phyloP scores from a whole-genome alignment of 2,797 vertebrate genomes.

The Podargus strigoides region DNA sequence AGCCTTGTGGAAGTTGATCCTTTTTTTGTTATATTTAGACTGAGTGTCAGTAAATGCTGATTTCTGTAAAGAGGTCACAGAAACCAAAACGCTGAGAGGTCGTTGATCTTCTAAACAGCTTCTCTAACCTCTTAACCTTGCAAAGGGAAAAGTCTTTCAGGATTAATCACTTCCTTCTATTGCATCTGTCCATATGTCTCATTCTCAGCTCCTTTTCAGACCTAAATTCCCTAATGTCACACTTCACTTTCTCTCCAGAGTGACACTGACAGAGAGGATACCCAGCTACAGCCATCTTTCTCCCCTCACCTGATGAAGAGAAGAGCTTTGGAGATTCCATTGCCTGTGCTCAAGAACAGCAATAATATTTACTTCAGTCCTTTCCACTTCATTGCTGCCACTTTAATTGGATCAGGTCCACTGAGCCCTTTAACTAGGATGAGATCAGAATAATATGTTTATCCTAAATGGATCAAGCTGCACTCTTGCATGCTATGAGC shows the following conservation, averaged over 20 bases:
- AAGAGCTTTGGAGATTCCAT: neutral
- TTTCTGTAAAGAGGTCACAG: neutral
- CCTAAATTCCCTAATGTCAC: neutral
- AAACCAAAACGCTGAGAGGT: neutral
- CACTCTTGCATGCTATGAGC: neutral
- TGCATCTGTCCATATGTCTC: neutral
- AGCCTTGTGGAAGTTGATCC: neutral
- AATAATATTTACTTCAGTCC: neutral
- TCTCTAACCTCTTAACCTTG: neutral
- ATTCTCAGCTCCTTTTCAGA: neutral
- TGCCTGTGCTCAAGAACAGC: neutral
- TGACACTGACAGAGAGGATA: neutral
- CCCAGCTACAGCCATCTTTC: neutral
- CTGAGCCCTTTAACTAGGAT: neutral
- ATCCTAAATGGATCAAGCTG: neutral
- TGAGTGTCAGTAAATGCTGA: neutral
- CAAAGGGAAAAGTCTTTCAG: neutral
- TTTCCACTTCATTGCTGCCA: neutral
- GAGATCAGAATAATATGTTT: neutral
- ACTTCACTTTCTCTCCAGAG: neutral
- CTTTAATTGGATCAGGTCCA: neutral
- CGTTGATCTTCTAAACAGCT: neutral
- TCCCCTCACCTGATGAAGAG: neutral
- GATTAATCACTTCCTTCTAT: neutral
- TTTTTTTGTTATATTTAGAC: neutral